Conservation (phyloP, 2,113 vertebrate genomes). For the Hemichromis elongatus region DNA sequence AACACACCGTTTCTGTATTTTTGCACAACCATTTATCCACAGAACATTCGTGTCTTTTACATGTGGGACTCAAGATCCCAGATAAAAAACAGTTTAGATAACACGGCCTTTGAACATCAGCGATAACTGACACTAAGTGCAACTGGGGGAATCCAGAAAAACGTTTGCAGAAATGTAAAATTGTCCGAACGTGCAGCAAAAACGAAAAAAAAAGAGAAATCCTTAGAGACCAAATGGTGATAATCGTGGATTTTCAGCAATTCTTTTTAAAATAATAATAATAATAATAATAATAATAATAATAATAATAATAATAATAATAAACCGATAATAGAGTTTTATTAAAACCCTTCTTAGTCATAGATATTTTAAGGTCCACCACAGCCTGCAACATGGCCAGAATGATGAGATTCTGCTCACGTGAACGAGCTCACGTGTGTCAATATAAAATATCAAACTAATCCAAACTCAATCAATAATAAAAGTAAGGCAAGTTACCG, state of each 20-base stretch:
- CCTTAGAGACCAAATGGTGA: not conserved
- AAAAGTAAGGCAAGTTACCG: constrained; percentile 14
- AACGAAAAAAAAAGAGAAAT: not conserved
- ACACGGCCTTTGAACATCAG: not conserved
- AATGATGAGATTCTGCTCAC: not conserved
- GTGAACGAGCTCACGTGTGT: not conserved
- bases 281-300: not conserved
- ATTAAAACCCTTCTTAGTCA: too few relatives aligned
- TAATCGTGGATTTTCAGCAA: not conserved
- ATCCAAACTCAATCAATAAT: not conserved
- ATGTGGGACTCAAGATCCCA: not conserved
- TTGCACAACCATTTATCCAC: not conserved
- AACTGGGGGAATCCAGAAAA: not conserved
- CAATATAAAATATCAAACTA: not conserved
- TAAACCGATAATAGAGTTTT: not conserved
- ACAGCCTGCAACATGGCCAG: not conserved
- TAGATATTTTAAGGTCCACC: not conserved
- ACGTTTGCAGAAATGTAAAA: not conserved
- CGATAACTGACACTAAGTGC: not conserved
- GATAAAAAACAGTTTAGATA: not conserved
- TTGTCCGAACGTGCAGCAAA: not conserved
- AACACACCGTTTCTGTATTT: not conserved
- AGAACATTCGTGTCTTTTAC: not conserved
- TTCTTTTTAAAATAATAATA: not conserved
- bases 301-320: not conserved